Evolutionary conservation across 2,888 invertebrate genomes (phyloP), one percentile per base, ranked within the genome.

Genomic region (Drosophila picticornis): DNA sequence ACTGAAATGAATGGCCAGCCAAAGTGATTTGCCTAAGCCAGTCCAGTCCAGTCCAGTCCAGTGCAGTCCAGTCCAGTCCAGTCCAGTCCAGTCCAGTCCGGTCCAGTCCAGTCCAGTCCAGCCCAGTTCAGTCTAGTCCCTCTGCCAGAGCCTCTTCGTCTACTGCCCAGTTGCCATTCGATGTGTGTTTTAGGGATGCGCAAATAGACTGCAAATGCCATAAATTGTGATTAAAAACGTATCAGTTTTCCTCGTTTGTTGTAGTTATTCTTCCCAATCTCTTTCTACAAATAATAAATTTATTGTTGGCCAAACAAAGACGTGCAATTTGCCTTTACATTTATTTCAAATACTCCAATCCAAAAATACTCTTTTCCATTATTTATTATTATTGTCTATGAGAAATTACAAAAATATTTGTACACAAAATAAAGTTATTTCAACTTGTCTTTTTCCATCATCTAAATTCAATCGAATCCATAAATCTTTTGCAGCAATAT

Each of bases 151-250:
- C 22, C 22, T 0, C 46, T 0, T 22, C 22, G 1, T 22, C 43
- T 22, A 11, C 22, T 11, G 11, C 43, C 3, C 40, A 32, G 40
- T 43, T 62, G 50, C n/a, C 40, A n/a, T 29, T 63, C n/a, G n/a
- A n/a, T n/a, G 22, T 51, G 53, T 66, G 52, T 57, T 72, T 62
- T 65, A 51, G 56, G 48, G 55, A 51, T 64, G 61, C 72, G 67
- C 72, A 76, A 75, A 72, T 76, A 68, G 72, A 72, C 67, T 68
- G 51, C 40, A 65, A 72, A 69, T 46, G n/a, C 72, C 72, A 78
- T 78, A 78, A 78, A 78, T 78, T 80, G 50, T 72, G 56, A 75
- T 67, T 75, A 62, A 67, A 72, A 75, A 50, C 31, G n/a, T 10
- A 61, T 70, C 38, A 27, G n/a, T 27, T 56, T 58, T 62, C 59